Evolutionary conservation across 2,797 vertebrate species (phyloP), one percentile per base, ranked within the genome.

Genomic region (Coregonus sp.): DNA sequence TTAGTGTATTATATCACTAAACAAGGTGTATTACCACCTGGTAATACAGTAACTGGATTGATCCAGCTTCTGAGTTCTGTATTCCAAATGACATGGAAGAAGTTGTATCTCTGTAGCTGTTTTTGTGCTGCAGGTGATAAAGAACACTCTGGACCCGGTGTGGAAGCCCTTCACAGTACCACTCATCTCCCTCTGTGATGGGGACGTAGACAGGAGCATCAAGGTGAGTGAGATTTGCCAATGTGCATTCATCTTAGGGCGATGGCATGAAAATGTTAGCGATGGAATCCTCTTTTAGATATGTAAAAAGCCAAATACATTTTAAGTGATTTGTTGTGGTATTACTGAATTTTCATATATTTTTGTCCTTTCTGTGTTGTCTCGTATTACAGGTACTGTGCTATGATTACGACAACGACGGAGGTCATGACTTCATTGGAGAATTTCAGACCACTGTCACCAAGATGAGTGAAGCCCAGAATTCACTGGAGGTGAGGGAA

Each of bases 91-190:
- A 61, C 4, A n/a, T 56, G 40, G 40, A 47, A 47, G 40, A 47
- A 47, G 40, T 47, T 47, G 40, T 12, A 47, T 47, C 40, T 47
- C 40, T 47, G 40, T 47, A 71, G 12, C 20, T 50, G 68, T 50
- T 37, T 70, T 18, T 83, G 56, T 84, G 74, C 66, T 77, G 63
- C 81, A 99, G 98, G 97, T 99, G 77, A 98, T 99, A 89, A 99
- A 99, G 88, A 98, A 98, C 90, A 99, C 98, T 0, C 90, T 99
- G 92, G 98, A 99, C 86, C 98, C 98, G 0, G 87, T 96, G 52
- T 99, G 98, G 98, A 99, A 97, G 82, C 89, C 97, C 0, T 99
- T 99, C 87, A 97, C 97, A 0, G 95, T 99, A 84, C 98, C 98
- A 14, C 93, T 99, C 70, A 95, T 99, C 85, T 99, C 98, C 14